These are phyloP conservation scores for Azorinus chamasolen DNA, from an alignment of 2,888 invertebrate genomes.

Conservation along the genomic window DNA sequence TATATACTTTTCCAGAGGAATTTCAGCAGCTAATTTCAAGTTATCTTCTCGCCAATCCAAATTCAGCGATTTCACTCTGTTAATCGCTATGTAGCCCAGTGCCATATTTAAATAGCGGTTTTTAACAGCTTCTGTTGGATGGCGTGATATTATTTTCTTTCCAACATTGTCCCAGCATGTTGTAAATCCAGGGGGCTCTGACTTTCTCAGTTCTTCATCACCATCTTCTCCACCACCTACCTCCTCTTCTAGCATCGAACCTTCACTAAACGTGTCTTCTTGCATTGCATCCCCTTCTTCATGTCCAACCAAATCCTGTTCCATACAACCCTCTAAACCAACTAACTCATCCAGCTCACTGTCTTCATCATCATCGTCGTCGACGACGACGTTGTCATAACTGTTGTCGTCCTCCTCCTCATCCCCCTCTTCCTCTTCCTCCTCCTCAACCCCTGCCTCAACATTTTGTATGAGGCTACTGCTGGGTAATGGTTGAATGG, in stretches of 20 bases:
- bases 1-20: conserved; percentile 10
- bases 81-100: conserved; percentile 35
- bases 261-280: too few species aligned
- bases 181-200: not conserved
- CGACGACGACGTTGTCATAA: not conserved
- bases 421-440: too few species aligned
- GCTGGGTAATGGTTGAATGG: too few species aligned
- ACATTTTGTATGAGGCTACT: too few species aligned
- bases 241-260: too few species aligned
- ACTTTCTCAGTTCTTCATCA: not conserved
- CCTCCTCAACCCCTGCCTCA: too few species aligned
- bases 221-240: too few species aligned
- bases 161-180: conserved; percentile 9
- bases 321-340: too few species aligned
- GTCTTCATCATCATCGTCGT: not conserved
- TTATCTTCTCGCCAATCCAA: conserved; percentile 11
- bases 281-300: too few species aligned
- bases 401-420: not conserved
- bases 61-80: conserved; percentile 22
- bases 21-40: conserved; percentile 11
- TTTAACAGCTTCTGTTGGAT: conserved; percentile 12
- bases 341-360: too few species aligned
- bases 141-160: conserved; percentile 11
- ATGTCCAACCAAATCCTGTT: too few species aligned
- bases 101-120: conserved; percentile 38